These are phyloP conservation scores for Picathartes gymnocephalus DNA, from an alignment of 2,113 vertebrate genomes.

Conservation along the genomic window DNA sequence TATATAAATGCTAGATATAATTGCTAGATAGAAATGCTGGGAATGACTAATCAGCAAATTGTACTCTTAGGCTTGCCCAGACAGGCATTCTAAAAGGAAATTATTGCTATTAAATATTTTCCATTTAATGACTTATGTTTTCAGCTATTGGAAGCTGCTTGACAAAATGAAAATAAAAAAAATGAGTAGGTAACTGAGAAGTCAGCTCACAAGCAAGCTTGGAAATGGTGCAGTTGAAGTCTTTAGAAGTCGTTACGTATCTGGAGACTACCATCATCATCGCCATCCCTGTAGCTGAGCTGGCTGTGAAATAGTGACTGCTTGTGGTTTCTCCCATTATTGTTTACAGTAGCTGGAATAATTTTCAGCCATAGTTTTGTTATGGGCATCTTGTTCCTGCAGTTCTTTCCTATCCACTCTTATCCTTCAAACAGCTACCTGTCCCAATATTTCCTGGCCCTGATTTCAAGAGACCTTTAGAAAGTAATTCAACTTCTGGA, in stretches of 20 bases:
- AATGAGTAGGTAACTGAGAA: neutral
- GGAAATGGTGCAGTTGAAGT: neutral
- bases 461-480: neutral
- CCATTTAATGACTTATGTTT: neutral
- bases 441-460: neutral
- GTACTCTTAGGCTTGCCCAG: constrained; percentile 4
- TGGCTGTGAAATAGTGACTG: neutral
- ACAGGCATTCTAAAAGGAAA: neutral
- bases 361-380: neutral
- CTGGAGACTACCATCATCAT: neutral
- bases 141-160: neutral
- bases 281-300: neutral
- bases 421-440: neutral
- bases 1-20: neutral
- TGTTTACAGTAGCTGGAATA: neutral
- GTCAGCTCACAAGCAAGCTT: neutral
- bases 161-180: neutral
- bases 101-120: neutral
- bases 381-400: neutral
- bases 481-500: neutral
- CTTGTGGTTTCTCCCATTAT: neutral
- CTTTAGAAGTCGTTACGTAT: neutral
- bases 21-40: constrained; percentile 17
- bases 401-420: neutral
- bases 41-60: constrained; percentile 25